Base-by-base conservation (phyloP, 2,888 invertebrate species). In the Pheosia gnoma region DNA sequence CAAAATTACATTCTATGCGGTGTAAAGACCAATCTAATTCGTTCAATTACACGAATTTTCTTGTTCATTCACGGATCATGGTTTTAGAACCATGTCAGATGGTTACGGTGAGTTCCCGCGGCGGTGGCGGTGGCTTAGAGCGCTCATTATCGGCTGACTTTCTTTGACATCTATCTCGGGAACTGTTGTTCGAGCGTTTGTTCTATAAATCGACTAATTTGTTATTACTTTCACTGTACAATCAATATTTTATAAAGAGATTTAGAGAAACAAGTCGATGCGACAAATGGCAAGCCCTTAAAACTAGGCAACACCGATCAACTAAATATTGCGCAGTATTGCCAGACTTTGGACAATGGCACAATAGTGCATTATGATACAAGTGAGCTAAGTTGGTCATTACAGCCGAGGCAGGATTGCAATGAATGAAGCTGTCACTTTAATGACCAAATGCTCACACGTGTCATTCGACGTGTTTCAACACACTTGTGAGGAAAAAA, bases 71-170 rank as follows among this genome's bases (percentile, higher is more conserved):
- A 72, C 59, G 71, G 63, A 13, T 25, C 55, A 43, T 67, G 73
- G 70, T 57, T 63, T 63, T 13, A 61, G 63, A 71, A 72, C 71
- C 70, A 71, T 72, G 73, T 59, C 70, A 70, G 57, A 25, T 10
- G 59, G 61, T 66, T 61, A 69, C 70, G 72, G 72, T 66, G 25
- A 51, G 39, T 69, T 72, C 66, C 62, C 63, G 55, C 56, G 37
- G 53, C 39, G 55, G 25, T 25, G 51, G 7, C n/a, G 47, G 47
- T 8, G 9, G 13, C 49, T 10, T 41, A 3, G 13, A 45, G 38
- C 37, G 49, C 58, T 57, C 43, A 54, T 63, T 59, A 66, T 61
- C 51, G 62, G 36, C 58, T 59, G 65, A 66, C 74, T 76, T 75
- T 75, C 77, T 74, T 67, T 63, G 63, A 61, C 73, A 72, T 59